Conservation (phyloP, 2,113 vertebrate species). For the Dasyornis broadbenti region DNA sequence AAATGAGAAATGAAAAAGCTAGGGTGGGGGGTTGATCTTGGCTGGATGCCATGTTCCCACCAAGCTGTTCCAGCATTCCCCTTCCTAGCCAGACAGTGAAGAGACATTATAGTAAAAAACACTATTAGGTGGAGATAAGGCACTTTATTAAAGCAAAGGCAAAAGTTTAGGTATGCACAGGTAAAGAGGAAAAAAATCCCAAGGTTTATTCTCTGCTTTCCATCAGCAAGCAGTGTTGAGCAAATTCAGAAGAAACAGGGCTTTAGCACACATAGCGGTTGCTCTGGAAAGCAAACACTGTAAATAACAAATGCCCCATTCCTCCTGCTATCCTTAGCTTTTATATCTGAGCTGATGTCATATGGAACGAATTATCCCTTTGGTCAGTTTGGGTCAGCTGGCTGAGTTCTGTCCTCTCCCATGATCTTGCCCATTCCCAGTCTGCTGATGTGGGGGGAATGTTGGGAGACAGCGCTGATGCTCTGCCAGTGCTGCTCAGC, state of each 20-base stretch:
- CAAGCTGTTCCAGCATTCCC: background rate
- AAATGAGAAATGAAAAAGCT: background rate
- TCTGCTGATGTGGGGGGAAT: background rate
- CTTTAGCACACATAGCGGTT: accelerated
- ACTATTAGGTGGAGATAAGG: background rate
- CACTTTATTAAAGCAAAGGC: background rate
- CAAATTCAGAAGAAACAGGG: accelerated
- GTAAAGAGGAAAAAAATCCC: background rate
- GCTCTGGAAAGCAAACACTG: background rate
- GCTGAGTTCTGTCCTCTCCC: background rate
- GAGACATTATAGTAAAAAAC: background rate
- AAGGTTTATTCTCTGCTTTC: background rate
- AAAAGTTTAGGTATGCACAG: background rate
- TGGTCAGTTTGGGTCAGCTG: background rate
- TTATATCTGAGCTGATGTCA: background rate
- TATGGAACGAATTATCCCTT: background rate
- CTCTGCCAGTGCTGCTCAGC: background rate
- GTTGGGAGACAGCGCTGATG: background rate
- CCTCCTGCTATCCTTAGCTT: too few species aligned
- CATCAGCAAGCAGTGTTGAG: background rate
- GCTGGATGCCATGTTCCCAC: background rate
- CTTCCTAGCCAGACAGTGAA: background rate
- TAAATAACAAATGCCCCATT: background rate
- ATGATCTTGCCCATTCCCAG: background rate
- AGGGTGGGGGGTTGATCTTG: background rate